phyloP scores from a whole-genome alignment of 2,888 invertebrate genomes.

The Himalopsyche anomala region DNA sequence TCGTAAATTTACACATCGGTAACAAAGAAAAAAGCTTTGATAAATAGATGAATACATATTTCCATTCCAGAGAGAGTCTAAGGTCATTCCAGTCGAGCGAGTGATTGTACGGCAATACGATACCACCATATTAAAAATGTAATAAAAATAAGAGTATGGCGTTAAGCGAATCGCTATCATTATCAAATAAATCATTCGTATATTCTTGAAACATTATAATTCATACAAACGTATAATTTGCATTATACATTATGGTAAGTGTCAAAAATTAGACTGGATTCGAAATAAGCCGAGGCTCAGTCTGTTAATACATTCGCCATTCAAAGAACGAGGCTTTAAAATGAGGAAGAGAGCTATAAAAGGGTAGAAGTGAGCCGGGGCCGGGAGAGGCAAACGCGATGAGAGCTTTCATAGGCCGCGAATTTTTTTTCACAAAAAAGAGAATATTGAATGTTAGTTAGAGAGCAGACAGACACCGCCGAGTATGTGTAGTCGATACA shows the following conservation, averaged over 20 bases:
- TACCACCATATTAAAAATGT: too few species aligned
- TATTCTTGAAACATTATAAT: too few species aligned
- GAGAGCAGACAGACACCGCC: constrained; percentile 8
- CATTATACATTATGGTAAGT: background rate
- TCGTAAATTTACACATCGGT: too few species aligned
- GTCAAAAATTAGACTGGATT: constrained; percentile 1
- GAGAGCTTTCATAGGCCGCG: constrained; percentile 15
- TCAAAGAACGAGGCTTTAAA: constrained; percentile 30
- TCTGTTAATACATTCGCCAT: constrained; percentile 4
- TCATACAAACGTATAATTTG: too few species aligned
- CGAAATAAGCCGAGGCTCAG: background rate
- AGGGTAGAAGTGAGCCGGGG: background rate
- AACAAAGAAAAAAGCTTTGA: too few species aligned
- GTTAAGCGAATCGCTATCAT: too few species aligned
- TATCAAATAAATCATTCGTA: too few species aligned
- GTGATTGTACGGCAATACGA: too few species aligned
- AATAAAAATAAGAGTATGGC: too few species aligned
- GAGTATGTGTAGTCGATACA: background rate
- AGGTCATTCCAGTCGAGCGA: too few species aligned
- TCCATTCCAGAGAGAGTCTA: too few species aligned
- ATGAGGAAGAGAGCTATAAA: constrained; percentile 21
- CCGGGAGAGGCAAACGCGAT: background rate
- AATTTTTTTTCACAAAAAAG: background rate
- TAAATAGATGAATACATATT: too few species aligned
- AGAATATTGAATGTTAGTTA: constrained; percentile 34